phyloP scores from a whole-genome alignment of 2,797 vertebrate species.

The Gymnoscopelus microlampas region DNA sequence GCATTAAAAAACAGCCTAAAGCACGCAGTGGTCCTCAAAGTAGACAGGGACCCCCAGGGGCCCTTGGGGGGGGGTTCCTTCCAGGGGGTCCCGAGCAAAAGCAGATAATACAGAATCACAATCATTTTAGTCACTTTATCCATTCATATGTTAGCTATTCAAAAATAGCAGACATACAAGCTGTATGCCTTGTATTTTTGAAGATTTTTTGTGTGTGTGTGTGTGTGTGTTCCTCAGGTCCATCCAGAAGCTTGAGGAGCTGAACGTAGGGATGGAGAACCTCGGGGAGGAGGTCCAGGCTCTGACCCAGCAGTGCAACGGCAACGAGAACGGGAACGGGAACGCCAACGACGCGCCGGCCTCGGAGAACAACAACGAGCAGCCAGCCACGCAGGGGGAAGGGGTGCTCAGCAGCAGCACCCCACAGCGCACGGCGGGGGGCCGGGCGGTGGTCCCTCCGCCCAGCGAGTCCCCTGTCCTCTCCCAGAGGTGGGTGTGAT shows the following conservation, averaged over 20 bases:
- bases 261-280: constrained; percentile 95
- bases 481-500: constrained; percentile 78
- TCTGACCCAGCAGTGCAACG: constrained; percentile 89
- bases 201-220: neutral
- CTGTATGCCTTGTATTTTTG: too few relatives aligned
- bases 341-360: constrained; percentile 79
- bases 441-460: constrained; percentile 72
- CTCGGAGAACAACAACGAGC: constrained; percentile 72
- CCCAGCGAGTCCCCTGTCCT: constrained; percentile 88
- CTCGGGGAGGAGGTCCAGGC: constrained; percentile 89
- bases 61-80: too few relatives aligned
- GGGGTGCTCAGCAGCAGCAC: constrained; percentile 85
- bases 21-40: too few relatives aligned
- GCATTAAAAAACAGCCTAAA: too few relatives aligned
- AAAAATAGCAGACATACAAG: too few relatives aligned
- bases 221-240: constrained; percentile 80
- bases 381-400: constrained; percentile 67
- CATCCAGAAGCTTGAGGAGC: constrained; percentile 96
- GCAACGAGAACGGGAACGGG: constrained; percentile 69
- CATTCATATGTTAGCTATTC: too few relatives aligned
- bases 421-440: constrained; percentile 79
- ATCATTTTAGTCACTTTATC: too few relatives aligned
- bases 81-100: too few relatives aligned
- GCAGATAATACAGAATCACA: too few relatives aligned
- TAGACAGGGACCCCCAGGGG: too few relatives aligned